Percentiles rank a stretch among this genome's conserved stretches.
These are phyloP conservation scores for Dorcus hopei DNA, from an alignment of 2,888 invertebrate genomes.

Conservation along the genomic window DNA sequence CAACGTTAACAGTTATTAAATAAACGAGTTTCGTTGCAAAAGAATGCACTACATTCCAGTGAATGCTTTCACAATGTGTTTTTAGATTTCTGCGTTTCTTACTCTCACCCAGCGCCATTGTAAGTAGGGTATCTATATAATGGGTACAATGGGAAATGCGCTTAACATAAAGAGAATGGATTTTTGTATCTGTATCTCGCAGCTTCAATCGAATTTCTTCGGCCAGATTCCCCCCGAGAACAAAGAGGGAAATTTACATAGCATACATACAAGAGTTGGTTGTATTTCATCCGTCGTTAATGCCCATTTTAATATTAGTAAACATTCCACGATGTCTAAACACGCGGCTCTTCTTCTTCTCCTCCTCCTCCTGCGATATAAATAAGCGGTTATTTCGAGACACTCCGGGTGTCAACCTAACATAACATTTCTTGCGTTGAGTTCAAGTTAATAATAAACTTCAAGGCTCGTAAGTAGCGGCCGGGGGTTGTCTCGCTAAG, in stretches of 20 bases:
- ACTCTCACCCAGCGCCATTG: background rate
- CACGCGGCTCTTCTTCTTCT: constrained; percentile 16
- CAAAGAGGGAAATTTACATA: no score
- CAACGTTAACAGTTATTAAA: no score
- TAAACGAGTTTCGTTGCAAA: no score
- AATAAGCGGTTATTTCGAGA: constrained; percentile 29
- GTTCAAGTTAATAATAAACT: constrained; percentile 40
- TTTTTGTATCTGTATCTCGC: no score
- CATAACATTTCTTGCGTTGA: constrained; percentile 42
- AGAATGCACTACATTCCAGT: no score
- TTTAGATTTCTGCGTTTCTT: no score
- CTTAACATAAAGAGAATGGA: no score
- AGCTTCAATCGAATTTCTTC: no score
- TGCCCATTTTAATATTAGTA: constrained; percentile 7
- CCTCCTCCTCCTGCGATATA: constrained; percentile 17
- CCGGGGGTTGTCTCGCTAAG: no score
- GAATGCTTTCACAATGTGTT: no score
- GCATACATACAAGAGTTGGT: no score
- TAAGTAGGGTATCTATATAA: background rate
- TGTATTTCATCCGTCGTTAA: constrained; percentile 2
- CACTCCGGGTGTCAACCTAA: constrained; percentile 42
- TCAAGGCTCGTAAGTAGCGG: constrained; percentile 25
- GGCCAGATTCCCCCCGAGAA: no score
- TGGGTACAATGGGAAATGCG: background rate
- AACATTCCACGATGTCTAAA: constrained; percentile 26